A percentile compares a stretch with the other conserved stretches of the same genome.
phyloP scores from a whole-genome alignment of 1,140 invertebrate genomes.

The Zaprionus vittiger region DNA sequence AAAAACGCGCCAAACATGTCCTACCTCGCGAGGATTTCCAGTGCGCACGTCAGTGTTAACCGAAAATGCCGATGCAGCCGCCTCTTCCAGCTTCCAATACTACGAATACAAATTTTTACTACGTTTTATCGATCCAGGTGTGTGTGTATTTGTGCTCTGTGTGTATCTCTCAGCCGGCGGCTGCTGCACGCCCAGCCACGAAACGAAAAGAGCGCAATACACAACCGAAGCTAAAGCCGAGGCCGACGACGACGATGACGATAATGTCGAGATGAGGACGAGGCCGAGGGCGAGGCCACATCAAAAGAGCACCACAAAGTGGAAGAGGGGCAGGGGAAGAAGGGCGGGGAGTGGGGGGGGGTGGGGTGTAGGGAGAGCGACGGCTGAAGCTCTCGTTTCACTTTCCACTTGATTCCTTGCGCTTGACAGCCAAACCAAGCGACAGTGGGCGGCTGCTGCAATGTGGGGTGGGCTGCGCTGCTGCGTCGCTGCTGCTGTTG shows the following conservation, averaged over 20 bases:
- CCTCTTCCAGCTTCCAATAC: slow-evolving; percentile 80
- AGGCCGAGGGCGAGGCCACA: slow-evolving; percentile 69
- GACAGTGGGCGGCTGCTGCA: slow-evolving; percentile 40
- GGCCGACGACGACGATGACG: not conserved
- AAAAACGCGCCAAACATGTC: slow-evolving; percentile 83
- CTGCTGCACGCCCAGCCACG: slow-evolving; percentile 75
- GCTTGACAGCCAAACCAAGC: slow-evolving; percentile 71
- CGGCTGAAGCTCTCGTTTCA: slow-evolving; percentile 65
- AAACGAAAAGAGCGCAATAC: slow-evolving; percentile 20
- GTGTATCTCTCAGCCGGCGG: slow-evolving; percentile 17
- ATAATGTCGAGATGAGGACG: slow-evolving; percentile 5
- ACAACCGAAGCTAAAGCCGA: not conserved
- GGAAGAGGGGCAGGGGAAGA: no score
- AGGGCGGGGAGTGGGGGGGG: not conserved
- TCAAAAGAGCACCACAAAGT: slow-evolving; percentile 70
- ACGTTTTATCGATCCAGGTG: slow-evolving; percentile 78
- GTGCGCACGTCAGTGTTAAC: slow-evolving; percentile 67
- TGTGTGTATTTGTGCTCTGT: slow-evolving; percentile 16
- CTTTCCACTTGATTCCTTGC: slow-evolving; percentile 81
- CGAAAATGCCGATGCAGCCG: slow-evolving; percentile 46
- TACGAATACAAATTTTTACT: slow-evolving; percentile 83
- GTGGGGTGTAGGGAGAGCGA: not conserved
- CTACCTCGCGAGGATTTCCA: slow-evolving; percentile 79
- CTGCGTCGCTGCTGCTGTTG: slow-evolving; percentile 24
- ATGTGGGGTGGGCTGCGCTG: slow-evolving; percentile 1